Evolutionary conservation across 2,113 vertebrate species (phyloP).

Genomic region (Lepidothrix coronata): DNA sequence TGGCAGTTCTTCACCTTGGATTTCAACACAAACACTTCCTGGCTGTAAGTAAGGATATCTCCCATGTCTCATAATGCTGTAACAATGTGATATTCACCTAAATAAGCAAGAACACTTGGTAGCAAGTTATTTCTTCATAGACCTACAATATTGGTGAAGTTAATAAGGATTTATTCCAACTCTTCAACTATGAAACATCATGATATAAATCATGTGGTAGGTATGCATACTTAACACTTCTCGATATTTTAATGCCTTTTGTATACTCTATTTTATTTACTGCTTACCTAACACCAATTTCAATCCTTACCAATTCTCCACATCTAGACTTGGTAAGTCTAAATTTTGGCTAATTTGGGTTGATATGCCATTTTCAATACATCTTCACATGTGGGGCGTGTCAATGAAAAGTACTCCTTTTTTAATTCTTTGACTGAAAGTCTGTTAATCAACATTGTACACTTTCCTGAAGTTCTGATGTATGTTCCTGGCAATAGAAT

Average conservation of each 20-base stretch:
- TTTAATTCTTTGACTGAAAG: not conserved
- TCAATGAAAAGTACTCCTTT: not conserved
- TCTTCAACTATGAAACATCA: not conserved
- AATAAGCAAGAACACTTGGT: not conserved
- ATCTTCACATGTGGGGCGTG: not conserved
- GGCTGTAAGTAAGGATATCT: slow-evolving; percentile 82
- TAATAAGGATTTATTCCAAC: not conserved
- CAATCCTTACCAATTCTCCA: not conserved
- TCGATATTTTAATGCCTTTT: not conserved
- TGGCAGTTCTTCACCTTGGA: slow-evolving; percentile 85
- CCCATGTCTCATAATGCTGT: not conserved
- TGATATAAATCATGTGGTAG: not conserved
- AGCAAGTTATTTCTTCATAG: not conserved
- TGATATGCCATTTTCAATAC: not conserved
- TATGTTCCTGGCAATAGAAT: not conserved
- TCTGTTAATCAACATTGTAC: not conserved
- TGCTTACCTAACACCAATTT: not conserved
- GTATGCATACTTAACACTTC: not conserved
- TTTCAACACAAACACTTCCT: slow-evolving; percentile 80
- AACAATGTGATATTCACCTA: not conserved
- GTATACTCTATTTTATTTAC: not conserved
- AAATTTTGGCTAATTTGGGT: not conserved
- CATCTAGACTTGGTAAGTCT: not conserved
- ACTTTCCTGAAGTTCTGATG: not conserved
- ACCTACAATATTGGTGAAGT: not conserved